Evolutionary conservation across 2,888 invertebrate genomes (phyloP).

Genomic region (Latrodectus elegans): DNA sequence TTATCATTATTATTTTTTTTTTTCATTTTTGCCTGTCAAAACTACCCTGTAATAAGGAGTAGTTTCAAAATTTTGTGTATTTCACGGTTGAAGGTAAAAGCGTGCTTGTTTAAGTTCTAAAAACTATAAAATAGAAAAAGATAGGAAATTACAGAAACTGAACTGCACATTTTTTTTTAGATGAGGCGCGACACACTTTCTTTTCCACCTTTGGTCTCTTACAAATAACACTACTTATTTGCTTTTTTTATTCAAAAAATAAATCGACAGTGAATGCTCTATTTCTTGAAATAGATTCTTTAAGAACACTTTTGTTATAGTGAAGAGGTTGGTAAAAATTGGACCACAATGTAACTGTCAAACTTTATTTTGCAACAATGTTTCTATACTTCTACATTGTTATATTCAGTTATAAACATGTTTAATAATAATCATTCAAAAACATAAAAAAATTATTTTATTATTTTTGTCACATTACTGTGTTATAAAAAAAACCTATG

Average conservation of each 20-base stretch:
- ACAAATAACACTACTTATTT: background rate
- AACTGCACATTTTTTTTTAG: background rate
- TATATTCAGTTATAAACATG: no score
- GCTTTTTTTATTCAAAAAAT: background rate
- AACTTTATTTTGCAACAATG: no score
- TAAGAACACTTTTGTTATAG: no score
- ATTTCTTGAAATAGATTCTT: no score
- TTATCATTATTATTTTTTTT: constrained; percentile 1
- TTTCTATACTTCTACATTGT: no score
- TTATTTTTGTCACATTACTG: no score
- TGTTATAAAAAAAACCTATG: no score
- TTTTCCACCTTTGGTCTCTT: constrained; percentile 8
- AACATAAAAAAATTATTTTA: no score
- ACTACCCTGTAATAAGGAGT: constrained; percentile 32
- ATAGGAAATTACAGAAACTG: background rate
- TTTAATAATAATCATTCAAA: no score
- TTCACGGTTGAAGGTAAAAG: constrained; percentile 28
- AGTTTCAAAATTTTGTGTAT: constrained; percentile 52
- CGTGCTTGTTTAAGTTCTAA: background rate
- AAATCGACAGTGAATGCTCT: no score
- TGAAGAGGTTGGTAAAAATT: no score
- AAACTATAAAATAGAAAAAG: background rate
- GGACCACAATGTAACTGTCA: no score
- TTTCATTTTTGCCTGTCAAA: background rate
- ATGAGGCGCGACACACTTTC: constrained; percentile 10